These are phyloP conservation scores for Escarpia spicata DNA, from an alignment of 2,888 invertebrate genomes.

Conservation along the genomic window DNA sequence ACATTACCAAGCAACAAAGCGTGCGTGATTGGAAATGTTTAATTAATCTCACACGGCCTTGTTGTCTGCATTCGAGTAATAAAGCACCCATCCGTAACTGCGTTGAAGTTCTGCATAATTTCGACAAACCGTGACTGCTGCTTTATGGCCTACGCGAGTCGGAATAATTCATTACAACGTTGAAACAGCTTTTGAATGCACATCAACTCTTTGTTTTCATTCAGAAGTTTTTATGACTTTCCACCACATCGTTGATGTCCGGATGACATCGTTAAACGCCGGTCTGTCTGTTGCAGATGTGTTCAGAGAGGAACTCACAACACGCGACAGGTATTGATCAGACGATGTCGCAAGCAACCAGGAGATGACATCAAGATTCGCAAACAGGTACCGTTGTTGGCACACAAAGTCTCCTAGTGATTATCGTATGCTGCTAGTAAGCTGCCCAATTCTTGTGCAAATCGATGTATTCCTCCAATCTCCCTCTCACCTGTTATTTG, in stretches of 20 bases:
- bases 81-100: neutral
- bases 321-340: conserved; percentile 41
- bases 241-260: neutral
- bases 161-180: neutral
- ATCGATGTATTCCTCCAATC: too few species aligned
- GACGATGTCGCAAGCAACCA: conserved; percentile 34
- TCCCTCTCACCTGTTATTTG: too few species aligned
- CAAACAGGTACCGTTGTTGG: conserved; percentile 37
- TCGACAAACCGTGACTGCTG: neutral
- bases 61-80: neutral
- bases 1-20: neutral
- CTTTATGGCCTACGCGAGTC: neutral
- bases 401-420: conserved; percentile 27
- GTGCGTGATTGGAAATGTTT: neutral
- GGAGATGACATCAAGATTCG: conserved; percentile 38
- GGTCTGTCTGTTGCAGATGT: conserved; percentile 36
- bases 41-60: neutral
- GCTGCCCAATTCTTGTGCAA: too few species aligned
- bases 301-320: conserved; percentile 28
- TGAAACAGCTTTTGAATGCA: neutral
- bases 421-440: neutral
- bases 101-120: neutral
- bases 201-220: neutral
- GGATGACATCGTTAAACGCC: neutral
- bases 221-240: neutral